Conservation (phyloP, 2,888 invertebrate genomes). For the Shargacucullia verbasci region DNA sequence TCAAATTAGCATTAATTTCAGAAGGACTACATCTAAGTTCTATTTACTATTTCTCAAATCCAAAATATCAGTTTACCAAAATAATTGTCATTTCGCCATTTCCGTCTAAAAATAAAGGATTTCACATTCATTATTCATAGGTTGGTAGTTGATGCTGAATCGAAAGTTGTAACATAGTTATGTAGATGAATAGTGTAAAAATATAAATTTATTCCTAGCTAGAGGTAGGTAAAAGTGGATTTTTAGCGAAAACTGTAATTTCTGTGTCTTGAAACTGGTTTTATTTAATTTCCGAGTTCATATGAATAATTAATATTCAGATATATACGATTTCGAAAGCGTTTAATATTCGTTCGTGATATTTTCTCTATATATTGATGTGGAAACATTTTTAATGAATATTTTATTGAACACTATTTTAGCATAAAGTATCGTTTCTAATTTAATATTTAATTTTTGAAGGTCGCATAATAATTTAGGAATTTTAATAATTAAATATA, state of each 20-base stretch:
- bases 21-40: no score
- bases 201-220: constrained; percentile 45
- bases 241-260: constrained; percentile 58
- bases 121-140: neutral
- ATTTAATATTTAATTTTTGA: constrained; percentile 15
- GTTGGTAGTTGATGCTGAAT: constrained; percentile 14
- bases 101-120: neutral
- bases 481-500: neutral
- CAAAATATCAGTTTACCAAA: no score
- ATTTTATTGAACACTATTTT: constrained; percentile 26
- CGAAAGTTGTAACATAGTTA: constrained; percentile 48
- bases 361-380: constrained; percentile 58
- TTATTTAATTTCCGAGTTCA: constrained; percentile 56
- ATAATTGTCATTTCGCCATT: no score
- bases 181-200: constrained; percentile 40
- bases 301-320: constrained; percentile 65
- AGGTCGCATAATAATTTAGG: constrained; percentile 19
- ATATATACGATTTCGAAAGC: constrained; percentile 64
- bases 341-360: constrained; percentile 53
- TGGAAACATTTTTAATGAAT: constrained; percentile 45
- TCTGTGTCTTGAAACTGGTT: constrained; percentile 60
- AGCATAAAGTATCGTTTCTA: constrained; percentile 23
- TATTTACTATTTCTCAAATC: no score
- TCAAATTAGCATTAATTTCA: no score
- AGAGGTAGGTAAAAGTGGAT: constrained; percentile 57